A percentile compares a stretch with the other conserved stretches of the same genome.
Conservation (phyloP, 2,113 vertebrate species). For the Steatornis caripensis region DNA sequence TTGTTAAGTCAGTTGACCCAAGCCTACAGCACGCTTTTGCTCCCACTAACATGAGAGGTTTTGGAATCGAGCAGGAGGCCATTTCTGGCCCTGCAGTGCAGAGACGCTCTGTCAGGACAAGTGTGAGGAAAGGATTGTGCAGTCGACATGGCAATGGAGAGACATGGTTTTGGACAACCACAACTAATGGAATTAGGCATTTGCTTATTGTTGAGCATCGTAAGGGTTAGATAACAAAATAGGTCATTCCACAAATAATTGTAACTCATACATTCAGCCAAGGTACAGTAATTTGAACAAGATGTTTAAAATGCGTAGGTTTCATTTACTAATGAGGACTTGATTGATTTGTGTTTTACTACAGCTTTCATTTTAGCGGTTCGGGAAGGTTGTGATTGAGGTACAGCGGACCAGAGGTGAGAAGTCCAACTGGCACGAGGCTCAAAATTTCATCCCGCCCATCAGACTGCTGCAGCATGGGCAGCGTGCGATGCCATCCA, state of each 20-base stretch:
- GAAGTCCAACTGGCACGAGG: neutral
- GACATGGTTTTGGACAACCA: neutral
- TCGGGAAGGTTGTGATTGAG: neutral
- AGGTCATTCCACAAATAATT: neutral
- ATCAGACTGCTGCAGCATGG: neutral
- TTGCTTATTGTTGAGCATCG: neutral
- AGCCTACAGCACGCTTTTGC: neutral
- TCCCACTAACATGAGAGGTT: neutral
- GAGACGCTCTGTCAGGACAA: neutral
- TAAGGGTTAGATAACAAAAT: neutral
- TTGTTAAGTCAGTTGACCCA: neutral
- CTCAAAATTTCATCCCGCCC: neutral
- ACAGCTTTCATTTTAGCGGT: neutral
- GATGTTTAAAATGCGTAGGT: neutral
- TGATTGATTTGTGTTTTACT: neutral
- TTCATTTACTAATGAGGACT: neutral
- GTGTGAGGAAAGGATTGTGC: neutral
- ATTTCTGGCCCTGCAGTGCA: neutral
- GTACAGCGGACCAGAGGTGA: neutral
- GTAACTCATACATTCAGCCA: neutral
- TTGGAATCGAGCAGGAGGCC: neutral
- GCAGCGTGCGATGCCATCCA: neutral
- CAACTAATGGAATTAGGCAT: neutral
- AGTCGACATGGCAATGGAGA: accelerated
- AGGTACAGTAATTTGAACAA: neutral